These are phyloP conservation scores for Thecophora atra DNA, from an alignment of 2,888 invertebrate species.

Conservation along the genomic window DNA sequence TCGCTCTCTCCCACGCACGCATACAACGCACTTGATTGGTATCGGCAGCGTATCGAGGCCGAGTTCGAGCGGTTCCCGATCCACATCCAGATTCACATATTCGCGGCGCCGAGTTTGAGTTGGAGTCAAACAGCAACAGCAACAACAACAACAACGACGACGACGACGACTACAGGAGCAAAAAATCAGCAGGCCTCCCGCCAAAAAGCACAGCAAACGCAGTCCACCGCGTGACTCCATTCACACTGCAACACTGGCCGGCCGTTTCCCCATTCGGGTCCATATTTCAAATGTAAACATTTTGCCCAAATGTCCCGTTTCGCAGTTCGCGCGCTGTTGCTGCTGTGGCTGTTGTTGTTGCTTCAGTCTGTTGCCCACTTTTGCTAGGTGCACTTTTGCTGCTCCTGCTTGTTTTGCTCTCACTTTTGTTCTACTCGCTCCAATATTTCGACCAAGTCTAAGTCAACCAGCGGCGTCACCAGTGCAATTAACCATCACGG, in stretches of 20 bases:
- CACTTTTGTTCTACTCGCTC: neutral
- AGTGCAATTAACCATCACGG: neutral
- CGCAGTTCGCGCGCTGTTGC: slow-evolving; percentile 21
- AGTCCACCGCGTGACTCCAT: neutral
- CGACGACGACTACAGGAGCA: neutral
- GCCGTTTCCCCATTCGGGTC: slow-evolving; percentile 6
- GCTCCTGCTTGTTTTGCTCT: neutral
- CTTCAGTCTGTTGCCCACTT: slow-evolving; percentile 10
- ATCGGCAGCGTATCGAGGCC: slow-evolving; percentile 33
- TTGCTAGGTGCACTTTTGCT: slow-evolving; percentile 4
- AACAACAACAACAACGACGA: slow-evolving; percentile 18
- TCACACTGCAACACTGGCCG: neutral
- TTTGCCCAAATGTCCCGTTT: slow-evolving; percentile 40
- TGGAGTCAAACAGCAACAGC: neutral
- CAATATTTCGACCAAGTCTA: neutral
- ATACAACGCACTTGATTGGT: slow-evolving; percentile 7
- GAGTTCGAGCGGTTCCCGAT: slow-evolving; percentile 13
- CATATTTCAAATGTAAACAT: slow-evolving; percentile 35
- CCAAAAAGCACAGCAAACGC: neutral
- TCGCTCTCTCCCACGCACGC: slow-evolving; percentile 15
- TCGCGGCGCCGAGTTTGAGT: neutral
- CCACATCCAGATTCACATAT: neutral
- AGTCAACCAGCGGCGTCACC: neutral
- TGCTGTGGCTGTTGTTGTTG: slow-evolving; percentile 16
- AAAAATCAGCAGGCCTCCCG: neutral